Evolutionary conservation across 2,888 invertebrate species (phyloP).

Genomic region (Oxycera nigricornis): DNA sequence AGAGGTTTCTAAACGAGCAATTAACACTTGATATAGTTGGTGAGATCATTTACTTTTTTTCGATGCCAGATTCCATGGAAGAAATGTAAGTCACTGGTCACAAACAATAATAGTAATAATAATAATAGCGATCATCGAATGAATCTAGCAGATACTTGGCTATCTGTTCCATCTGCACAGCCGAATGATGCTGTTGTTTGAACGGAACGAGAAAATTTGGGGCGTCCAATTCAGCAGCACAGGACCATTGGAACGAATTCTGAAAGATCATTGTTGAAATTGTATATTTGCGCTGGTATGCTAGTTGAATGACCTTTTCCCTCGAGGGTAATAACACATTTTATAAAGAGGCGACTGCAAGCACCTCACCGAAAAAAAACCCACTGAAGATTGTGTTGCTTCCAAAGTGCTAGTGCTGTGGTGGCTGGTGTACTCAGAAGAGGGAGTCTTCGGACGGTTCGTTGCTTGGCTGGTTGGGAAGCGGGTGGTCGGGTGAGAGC

Average conservation of each 20-base stretch:
- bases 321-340: conserved; percentile 33
- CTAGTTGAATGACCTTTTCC: conserved; percentile 38
- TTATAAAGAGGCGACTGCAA: conserved; percentile 5
- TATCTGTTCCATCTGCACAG: not conserved
- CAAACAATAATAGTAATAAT: conserved; percentile 10
- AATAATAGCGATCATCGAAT: not conserved
- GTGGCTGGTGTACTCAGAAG: not conserved
- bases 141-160: not conserved
- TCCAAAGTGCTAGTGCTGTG: not conserved
- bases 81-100: conserved; percentile 14
- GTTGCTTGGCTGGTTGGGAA: not conserved
- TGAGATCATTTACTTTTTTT: not conserved
- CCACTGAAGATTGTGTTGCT: not conserved
- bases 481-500: not conserved
- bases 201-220: not conserved
- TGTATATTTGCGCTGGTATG: conserved; percentile 18
- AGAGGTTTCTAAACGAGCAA: too few relatives aligned
- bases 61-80: not conserved
- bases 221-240: not conserved
- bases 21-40: conserved; percentile 16
- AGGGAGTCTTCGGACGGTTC: not conserved
- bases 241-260: conserved; percentile 15
- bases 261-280: conserved; percentile 36
- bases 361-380: not conserved
- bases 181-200: not conserved